Base-by-base conservation (phyloP, 2,888 invertebrate species). In the Troides aeacus region DNA sequence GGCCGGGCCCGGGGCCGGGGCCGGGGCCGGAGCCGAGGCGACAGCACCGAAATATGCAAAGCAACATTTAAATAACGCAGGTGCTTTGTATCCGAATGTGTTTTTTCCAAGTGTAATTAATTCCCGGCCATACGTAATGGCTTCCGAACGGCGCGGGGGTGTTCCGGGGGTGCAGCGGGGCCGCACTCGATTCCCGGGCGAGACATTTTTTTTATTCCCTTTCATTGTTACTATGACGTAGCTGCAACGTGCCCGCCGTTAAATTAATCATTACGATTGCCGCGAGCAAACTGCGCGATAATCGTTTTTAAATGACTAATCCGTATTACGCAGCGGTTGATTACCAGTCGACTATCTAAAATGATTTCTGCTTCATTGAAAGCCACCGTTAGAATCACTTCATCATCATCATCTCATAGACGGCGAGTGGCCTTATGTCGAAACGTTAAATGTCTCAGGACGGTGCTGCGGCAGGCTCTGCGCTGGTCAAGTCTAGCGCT, bases 61-160 rank as follows among this genome's bases (percentile, higher is more conserved):
- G 66, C 67, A 73, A 74, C 73, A 74, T 77, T 77, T 73, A 72
- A 75, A 75, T 73, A 67, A 74, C 75, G 76, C 74, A 77, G 76
- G 77, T 77, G 76, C 73, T 71, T 70, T 46, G 66, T 70, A 66
- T 69, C 23, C 71, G 74, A 74, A 74, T 76, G 72, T 75, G 72
- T 77, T 76, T 75, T 77, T 77, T 69, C 64, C 63, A 71, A 72
- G 72, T 70, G 74, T 76, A 78, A 78, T 79, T 78, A 78, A 78
- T 78, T 75, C 74, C 61, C 64, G 66, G 65, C 59, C 70, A 39
- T 63, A 66, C 70, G 57, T 77, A 78, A 78, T 79, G 76, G 74
- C 70, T 74, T 75, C 77, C 76, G 76, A 77, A 77, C 75, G 73
- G 74, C 71, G 70, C 72, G 74, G 75, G 75, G 72, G 58, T 60